Evolutionary conservation across 1,140 invertebrate species (phyloP).

Genomic region (Rhopalosiphum maidis): DNA sequence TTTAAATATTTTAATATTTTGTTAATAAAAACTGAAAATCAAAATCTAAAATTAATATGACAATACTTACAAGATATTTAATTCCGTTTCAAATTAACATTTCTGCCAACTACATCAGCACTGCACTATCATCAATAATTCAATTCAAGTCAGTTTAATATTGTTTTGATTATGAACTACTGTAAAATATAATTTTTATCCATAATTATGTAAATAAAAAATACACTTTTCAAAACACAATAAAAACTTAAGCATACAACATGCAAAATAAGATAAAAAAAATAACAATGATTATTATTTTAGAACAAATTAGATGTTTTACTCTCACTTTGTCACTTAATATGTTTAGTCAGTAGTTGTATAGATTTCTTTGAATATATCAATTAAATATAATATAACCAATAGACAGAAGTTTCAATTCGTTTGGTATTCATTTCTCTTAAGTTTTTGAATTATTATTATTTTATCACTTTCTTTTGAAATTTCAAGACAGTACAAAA

Average conservation of each 20-base stretch:
- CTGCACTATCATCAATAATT: background rate
- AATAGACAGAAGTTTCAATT: background rate
- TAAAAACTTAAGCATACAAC: background rate
- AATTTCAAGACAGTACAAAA: background rate
- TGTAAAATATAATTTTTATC: background rate
- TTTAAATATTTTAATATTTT: too few relatives aligned
- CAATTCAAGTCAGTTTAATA: background rate
- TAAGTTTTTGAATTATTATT: background rate
- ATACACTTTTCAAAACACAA: background rate
- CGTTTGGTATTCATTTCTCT: background rate
- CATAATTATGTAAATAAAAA: background rate
- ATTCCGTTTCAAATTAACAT: background rate
- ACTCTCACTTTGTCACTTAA: background rate
- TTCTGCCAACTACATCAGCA: background rate
- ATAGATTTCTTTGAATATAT: too few relatives aligned
- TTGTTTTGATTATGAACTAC: background rate
- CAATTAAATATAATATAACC: too few relatives aligned
- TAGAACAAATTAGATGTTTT: background rate
- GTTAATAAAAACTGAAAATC: too few relatives aligned
- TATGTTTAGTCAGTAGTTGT: background rate
- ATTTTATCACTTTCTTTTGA: background rate
- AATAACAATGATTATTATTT: background rate
- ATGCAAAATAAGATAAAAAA: too few relatives aligned
- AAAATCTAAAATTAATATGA: background rate
- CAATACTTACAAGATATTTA: background rate